Conservation (phyloP, 2,113 vertebrate genomes). For the Solenodon paradoxus region DNA sequence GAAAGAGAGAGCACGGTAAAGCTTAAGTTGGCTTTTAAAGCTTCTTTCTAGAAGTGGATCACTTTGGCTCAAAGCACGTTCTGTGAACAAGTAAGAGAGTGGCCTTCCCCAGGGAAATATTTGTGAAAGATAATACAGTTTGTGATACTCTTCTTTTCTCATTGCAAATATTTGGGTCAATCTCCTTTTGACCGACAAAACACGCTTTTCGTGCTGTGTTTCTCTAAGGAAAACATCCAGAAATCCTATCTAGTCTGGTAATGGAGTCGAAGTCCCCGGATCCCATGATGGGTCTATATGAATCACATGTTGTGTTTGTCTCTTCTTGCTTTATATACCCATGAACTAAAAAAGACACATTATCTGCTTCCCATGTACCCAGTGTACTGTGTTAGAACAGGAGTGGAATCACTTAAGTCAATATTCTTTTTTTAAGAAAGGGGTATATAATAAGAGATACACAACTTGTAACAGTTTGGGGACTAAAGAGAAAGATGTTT, state of each 20-base stretch:
- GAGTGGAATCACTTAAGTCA: neutral
- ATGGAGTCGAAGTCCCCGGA: neutral
- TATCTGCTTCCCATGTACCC: neutral
- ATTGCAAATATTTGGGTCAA: neutral
- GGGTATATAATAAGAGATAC: neutral
- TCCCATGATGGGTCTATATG: neutral
- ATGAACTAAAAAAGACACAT: neutral
- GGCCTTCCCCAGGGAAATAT: neutral
- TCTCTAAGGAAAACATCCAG: neutral
- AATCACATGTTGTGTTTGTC: neutral
- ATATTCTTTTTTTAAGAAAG: neutral
- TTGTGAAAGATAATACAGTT: conserved; percentile 12
- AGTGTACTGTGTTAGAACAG: neutral
- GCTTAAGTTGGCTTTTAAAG: neutral
- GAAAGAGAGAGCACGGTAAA: neutral
- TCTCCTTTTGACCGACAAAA: neutral
- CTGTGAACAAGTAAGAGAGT: neutral
- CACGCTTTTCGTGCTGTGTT: neutral
- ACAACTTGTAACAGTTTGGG: neutral
- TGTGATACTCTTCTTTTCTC: neutral
- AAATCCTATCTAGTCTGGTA: neutral
- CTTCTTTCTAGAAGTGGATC: neutral
- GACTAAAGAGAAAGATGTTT: neutral
- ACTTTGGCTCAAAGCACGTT: neutral
- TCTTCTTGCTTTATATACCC: neutral